Percentiles rank a stretch among this genome's conserved stretches.
These are phyloP conservation scores for fruit fly (Drosophila melanogaster) DNA, from an alignment of 1,140 invertebrate genomes.

Conservation along the genomic window Release_6_plus_ISO1_MT NC_004354.4:20419001-20419500, in stretches of 20 bases:
- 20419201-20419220: neutral
- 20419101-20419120: too few species aligned
- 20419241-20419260: neutral
- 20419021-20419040: neutral
- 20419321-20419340: neutral
- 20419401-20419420: neutral
- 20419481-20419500: neutral
- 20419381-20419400: constrained; percentile 6
- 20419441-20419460: neutral
- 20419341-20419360: neutral
- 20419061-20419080: neutral
- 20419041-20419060: neutral
- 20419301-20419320: neutral
- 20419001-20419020: neutral
- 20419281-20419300: neutral
- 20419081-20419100: neutral
- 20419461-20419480: neutral
- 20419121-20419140: too few species aligned
- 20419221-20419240: neutral
- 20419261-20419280: neutral
- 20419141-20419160: too few species aligned
- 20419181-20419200: neutral
- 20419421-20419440: constrained; percentile 1
- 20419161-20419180: too few species aligned
- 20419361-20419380: constrained; percentile 23